Evolutionary conservation across 2,113 vertebrate genomes (phyloP).

Genomic region (Microtus richardsoni): DNA sequence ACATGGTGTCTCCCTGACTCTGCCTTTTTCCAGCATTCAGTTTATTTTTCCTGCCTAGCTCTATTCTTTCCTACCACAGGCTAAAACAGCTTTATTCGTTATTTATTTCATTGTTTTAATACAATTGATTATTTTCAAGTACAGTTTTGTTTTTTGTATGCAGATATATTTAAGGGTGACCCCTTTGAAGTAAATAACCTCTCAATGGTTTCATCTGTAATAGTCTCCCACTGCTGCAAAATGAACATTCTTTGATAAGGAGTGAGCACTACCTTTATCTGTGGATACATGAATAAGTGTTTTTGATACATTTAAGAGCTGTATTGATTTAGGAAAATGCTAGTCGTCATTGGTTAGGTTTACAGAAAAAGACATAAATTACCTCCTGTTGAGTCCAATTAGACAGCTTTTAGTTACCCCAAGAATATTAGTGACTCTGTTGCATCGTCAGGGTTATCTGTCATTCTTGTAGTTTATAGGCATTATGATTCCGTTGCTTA

Average conservation of each 20-base stretch:
- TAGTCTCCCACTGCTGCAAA: neutral
- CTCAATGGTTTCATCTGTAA: neutral
- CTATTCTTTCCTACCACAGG: no score
- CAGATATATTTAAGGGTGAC: neutral
- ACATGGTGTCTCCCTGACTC: no score
- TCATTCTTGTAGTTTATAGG: neutral
- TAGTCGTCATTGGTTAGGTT: neutral
- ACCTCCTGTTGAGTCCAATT: neutral
- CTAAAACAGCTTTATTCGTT: no score
- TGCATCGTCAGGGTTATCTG: neutral
- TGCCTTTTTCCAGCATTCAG: no score
- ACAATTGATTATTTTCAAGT: neutral
- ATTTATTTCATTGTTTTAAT: neutral
- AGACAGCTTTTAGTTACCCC: neutral
- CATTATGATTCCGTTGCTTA: neutral
- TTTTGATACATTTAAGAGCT: neutral
- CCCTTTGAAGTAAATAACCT: neutral
- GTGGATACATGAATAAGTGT: neutral
- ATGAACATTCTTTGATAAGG: neutral
- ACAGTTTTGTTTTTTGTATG: neutral
- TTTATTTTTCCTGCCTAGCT: no score
- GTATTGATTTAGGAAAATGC: neutral
- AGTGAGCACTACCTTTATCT: neutral
- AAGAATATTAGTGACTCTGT: neutral
- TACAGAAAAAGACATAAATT: neutral